Evolutionary conservation across 2,113 vertebrate genomes (phyloP).

Genomic region (Bujurquina vittata): DNA sequence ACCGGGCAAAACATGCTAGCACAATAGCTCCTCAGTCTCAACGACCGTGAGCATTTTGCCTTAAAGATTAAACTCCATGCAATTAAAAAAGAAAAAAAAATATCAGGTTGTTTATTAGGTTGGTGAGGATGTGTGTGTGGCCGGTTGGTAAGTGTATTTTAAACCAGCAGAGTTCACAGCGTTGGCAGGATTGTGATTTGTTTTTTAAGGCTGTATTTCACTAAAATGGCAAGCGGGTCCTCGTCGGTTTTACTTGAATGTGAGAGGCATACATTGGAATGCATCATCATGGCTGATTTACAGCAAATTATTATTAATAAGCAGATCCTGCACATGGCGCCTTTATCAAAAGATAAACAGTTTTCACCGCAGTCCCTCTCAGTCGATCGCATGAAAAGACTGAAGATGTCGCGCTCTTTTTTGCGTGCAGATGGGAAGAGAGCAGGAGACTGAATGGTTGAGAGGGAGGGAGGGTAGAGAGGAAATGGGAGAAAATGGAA

Average conservation of each 20-base stretch:
- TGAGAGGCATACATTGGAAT: slow-evolving; percentile 36
- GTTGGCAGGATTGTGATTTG: not conserved
- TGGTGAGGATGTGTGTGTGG: not conserved
- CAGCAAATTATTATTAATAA: slow-evolving; percentile 59
- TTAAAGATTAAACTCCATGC: not conserved
- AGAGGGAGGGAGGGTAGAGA: slow-evolving; percentile 46
- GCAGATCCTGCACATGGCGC: slow-evolving; percentile 53
- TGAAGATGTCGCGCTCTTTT: slow-evolving; percentile 58
- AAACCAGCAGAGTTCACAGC: not conserved
- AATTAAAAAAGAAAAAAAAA: not conserved
- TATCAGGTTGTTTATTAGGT: fast-evolving
- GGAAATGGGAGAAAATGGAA: slow-evolving; percentile 63
- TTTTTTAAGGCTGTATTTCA: slow-evolving; percentile 13
- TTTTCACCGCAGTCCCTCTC: slow-evolving; percentile 31
- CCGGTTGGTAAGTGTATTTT: not conserved
- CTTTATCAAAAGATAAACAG: slow-evolving; percentile 61
- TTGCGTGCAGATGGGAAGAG: slow-evolving; percentile 59
- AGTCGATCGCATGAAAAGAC: slow-evolving; percentile 47
- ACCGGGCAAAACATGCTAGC: not conserved
- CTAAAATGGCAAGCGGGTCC: slow-evolving; percentile 30
- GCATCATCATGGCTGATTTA: slow-evolving; percentile 49
- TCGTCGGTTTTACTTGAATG: slow-evolving; percentile 33
- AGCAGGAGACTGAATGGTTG: slow-evolving; percentile 46
- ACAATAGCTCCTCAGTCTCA: not conserved
- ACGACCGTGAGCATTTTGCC: not conserved